Base-by-base conservation (phyloP, 1,140 invertebrate species). In the Eubasilissa regina region DNA sequence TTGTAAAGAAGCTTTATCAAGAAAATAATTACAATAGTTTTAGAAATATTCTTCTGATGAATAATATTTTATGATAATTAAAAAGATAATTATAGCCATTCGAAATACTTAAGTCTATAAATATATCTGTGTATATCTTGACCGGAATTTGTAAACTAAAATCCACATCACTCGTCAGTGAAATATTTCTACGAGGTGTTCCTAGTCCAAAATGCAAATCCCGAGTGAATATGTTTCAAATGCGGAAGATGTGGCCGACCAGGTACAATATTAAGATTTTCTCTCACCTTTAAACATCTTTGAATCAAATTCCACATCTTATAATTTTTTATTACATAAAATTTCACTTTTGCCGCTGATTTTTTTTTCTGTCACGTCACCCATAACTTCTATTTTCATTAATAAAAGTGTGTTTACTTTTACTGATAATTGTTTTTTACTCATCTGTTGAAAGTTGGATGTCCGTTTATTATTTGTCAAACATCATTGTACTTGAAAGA, bases 201-300 rank as follows among this genome's bases (percentile, higher is more conserved):
- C 11, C 44, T 66, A 35, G 78, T 55, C 15, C n/a, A 93, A 92
- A 89, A 96, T 95, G 94, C 93, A 93, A 90, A 92, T 93, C 89
- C 94, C 95, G 87, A 95, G 94, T 88, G 95, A 97, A 92, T 93
- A 97, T 85, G 90, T 98, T 85, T 93, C 95, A 78, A 96, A 93
- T 86, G 97, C 96, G 55, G 97, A 99, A 91, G 97, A 98, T 89
- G 90, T 97, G 84, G 97, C 96, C 76, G 97, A 99, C 90, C 95
- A 97, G 94, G 97, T 98, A 91, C 91, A 82, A 76, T 35, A 58
- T 58, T 58, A n/a, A 58, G 19, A 55, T 70, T 47, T 47, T 17
- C 15, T 4, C 12, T 35, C 15, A 53, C n/a, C 47, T 35, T 73
- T 21, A 60, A 19, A 60, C 56, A 10, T 35, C 48, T 35, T 13